These are phyloP conservation scores for Achlya flavicornis DNA, from an alignment of 2,888 invertebrate genomes.

Conservation along the genomic window DNA sequence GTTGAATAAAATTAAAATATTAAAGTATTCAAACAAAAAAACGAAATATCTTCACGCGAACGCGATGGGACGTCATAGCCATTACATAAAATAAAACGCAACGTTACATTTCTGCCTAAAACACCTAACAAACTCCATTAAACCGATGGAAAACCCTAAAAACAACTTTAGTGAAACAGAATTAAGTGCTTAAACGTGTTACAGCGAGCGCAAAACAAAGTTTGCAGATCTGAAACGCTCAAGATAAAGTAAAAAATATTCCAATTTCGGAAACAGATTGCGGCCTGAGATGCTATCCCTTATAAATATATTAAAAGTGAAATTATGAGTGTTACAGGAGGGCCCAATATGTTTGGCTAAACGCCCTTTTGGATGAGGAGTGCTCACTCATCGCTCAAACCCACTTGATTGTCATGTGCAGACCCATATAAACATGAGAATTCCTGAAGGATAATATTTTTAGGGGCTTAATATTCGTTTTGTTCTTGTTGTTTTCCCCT, in stretches of 20 bases:
- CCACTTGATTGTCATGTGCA: constrained; percentile 14
- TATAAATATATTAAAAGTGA: constrained; percentile 68
- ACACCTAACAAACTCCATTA: constrained; percentile 22
- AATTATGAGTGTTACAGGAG: constrained; percentile 57
- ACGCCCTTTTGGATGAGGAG: constrained; percentile 21
- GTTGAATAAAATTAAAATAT: constrained; percentile 4
- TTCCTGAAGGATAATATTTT: constrained; percentile 9
- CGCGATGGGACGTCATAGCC: constrained; percentile 24
- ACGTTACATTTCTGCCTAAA: constrained; percentile 32
- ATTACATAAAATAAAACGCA: constrained; percentile 43
- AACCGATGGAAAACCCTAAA: constrained; percentile 17
- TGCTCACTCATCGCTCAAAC: constrained; percentile 18
- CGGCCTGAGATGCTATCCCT: constrained; percentile 51
- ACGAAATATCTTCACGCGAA: constrained; percentile 8
- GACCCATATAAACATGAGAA: constrained; percentile 9
- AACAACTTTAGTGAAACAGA: constrained; percentile 16
- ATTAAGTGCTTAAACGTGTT: constrained; percentile 24
- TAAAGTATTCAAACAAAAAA: constrained; percentile 12
- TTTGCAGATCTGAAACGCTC: constrained; percentile 36
- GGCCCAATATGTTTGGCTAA: constrained; percentile 43
- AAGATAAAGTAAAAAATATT: constrained; percentile 62
- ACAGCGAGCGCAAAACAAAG: constrained; percentile 12
- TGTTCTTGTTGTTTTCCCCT: background rate
- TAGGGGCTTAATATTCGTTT: constrained; percentile 3
- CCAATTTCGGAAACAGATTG: constrained; percentile 66